phyloP scores from a whole-genome alignment of 2,888 invertebrate species.

The Drosophila siamana region DNA sequence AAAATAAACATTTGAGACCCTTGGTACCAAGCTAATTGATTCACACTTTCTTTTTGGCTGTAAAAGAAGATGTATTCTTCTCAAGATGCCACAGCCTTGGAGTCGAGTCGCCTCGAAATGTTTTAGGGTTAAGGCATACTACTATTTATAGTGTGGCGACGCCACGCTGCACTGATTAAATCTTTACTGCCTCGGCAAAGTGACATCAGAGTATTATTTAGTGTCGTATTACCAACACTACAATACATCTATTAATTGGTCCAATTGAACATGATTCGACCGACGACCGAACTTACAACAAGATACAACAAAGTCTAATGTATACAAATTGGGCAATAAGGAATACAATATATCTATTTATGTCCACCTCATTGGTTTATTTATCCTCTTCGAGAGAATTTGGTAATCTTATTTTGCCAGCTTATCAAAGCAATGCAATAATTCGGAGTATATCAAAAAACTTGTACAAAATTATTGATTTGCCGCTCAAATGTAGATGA shows the following conservation, averaged over 20 bases:
- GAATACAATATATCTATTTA: too few relatives aligned
- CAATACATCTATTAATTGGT: constrained; percentile 46
- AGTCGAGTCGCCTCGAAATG: constrained; percentile 4
- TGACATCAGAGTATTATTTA: constrained; percentile 53
- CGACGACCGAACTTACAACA: not conserved
- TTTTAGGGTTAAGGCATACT: constrained; percentile 40
- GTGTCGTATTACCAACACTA: constrained; percentile 32
- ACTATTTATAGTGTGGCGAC: constrained; percentile 13
- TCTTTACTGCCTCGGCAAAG: constrained; percentile 60
- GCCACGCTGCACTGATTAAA: constrained; percentile 55
- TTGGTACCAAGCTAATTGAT: constrained; percentile 75
- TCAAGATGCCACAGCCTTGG: constrained; percentile 26
- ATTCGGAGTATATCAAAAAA: too few relatives aligned
- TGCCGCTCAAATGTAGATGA: too few relatives aligned
- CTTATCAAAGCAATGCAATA: too few relatives aligned
- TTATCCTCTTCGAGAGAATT: too few relatives aligned
- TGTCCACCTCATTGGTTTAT: too few relatives aligned
- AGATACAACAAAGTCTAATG: too few relatives aligned
- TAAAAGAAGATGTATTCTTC: constrained; percentile 72
- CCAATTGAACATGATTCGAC: constrained; percentile 34
- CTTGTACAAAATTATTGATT: too few relatives aligned
- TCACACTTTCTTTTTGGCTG: constrained; percentile 81
- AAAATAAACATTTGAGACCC: constrained; percentile 66
- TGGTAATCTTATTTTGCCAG: too few relatives aligned
- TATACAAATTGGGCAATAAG: too few relatives aligned